phyloP scores from a whole-genome alignment of 2,797 vertebrate species.

The Petrocephalus schoutedeni region DNA sequence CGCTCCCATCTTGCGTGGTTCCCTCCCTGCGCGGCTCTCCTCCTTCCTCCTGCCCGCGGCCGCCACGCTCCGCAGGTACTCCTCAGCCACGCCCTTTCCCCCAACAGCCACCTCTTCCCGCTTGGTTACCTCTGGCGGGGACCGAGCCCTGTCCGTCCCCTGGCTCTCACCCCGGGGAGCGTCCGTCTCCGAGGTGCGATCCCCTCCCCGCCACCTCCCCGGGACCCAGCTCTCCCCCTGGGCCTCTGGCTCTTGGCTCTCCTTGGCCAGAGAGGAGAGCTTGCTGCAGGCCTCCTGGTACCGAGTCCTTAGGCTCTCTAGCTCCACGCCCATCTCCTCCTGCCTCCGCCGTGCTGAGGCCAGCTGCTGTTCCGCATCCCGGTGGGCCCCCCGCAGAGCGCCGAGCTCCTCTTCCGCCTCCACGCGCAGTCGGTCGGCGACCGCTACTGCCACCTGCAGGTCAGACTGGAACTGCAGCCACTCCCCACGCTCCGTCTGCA shows the following conservation, averaged over 20 bases:
- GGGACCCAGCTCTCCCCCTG: constrained; percentile 14
- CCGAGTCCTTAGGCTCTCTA: constrained; percentile 52
- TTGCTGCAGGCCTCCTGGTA: constrained; percentile 54
- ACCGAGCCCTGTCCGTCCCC: constrained; percentile 16
- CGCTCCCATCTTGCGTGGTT: constrained; percentile 30
- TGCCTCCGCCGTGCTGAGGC: constrained; percentile 49
- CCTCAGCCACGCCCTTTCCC: constrained; percentile 46
- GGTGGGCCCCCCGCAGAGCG: constrained; percentile 40
- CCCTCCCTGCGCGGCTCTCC: constrained; percentile 36
- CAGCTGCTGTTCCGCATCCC: constrained; percentile 55
- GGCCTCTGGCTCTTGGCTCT: constrained; percentile 22
- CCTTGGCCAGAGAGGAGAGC: constrained; percentile 32
- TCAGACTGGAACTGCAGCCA: constrained; percentile 75
- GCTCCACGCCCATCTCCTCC: constrained; percentile 54
- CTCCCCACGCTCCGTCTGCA: constrained; percentile 61
- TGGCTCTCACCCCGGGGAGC: constrained; percentile 31
- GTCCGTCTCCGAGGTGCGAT: constrained; percentile 29
- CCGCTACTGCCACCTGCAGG: constrained; percentile 70
- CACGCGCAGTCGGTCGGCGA: constrained; percentile 64
- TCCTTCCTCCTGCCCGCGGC: constrained; percentile 47
- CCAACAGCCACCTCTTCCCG: constrained; percentile 33
- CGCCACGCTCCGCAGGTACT: constrained; percentile 54
- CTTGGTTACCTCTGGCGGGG: constrained; percentile 29
- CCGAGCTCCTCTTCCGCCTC: constrained; percentile 66
- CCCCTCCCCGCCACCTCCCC: constrained; percentile 18